These are phyloP conservation scores for Eospalax fontanierii DNA, from an alignment of 2,797 vertebrate genomes.

Conservation along the genomic window DNA sequence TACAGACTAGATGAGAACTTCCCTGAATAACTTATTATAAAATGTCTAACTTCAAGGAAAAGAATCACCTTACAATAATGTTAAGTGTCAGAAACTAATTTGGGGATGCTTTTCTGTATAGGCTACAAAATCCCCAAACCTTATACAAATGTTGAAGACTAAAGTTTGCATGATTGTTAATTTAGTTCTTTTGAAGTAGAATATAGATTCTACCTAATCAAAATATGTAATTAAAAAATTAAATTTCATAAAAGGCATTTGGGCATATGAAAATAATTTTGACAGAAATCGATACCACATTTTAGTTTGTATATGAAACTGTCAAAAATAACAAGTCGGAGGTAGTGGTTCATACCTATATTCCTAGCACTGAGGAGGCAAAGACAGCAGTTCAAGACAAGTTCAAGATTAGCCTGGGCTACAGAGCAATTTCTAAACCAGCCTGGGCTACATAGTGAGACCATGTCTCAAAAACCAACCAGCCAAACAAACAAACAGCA, in stretches of 20 bases:
- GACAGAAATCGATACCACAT: slow-evolving; percentile 43
- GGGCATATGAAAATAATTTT: slow-evolving; percentile 31
- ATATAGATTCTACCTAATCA: slow-evolving; percentile 11
- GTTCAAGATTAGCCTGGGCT: neutral
- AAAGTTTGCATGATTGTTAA: slow-evolving; percentile 16
- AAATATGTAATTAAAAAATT: slow-evolving; percentile 14
- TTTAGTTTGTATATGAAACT: slow-evolving; percentile 65
- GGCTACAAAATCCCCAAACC: slow-evolving; percentile 51
- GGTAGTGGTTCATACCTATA: neutral
- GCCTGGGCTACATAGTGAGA: neutral
- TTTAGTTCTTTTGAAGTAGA: slow-evolving; percentile 42
- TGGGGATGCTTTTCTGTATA: slow-evolving; percentile 59
- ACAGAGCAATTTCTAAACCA: neutral
- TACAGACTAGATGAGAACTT: slow-evolving; percentile 44
- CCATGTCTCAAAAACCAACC: neutral
- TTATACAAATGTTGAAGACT: slow-evolving; percentile 34
- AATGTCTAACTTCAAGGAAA: slow-evolving; percentile 72
- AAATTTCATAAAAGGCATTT: slow-evolving; percentile 30
- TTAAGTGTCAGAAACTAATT: slow-evolving; percentile 23
- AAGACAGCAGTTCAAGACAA: neutral
- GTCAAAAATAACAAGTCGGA: slow-evolving; percentile 10
- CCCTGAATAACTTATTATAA: slow-evolving; percentile 67
- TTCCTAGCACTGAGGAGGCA: too few species aligned
- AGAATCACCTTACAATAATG: slow-evolving; percentile 50
- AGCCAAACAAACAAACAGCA: neutral